Evolutionary conservation across 1,140 invertebrate species (phyloP), one percentile per base, ranked within the genome.

Genomic region (Drosophila bocqueti): DNA sequence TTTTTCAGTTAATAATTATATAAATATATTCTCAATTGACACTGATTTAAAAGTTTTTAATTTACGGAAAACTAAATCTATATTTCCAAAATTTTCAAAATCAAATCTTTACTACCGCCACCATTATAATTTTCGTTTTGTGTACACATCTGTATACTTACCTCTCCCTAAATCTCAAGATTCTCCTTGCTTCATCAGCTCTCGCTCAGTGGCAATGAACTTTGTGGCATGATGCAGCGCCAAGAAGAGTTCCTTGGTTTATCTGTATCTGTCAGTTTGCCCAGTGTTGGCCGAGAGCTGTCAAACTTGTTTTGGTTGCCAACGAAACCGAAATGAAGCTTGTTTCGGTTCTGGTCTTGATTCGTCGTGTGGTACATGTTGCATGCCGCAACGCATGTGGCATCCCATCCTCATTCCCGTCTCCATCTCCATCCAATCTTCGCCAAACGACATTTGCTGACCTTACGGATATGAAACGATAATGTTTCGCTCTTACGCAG

Each of bases 311-410:
- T 87, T 84, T 71, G 65, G 29, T 69, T 50, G 65, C 65, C 63
- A 87, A 89, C 65, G 83, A 87, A 87, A 87, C 81, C 74, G 84
- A 87, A 87, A 87, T 81, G 80, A 77, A 80, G 83, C 83, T 81
- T 67, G 71, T 81, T 72, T 38, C 76, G 77, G 64, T 71, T 45
- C 38, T 59, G 57, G 42, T 45, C 34, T 31, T 63, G 66, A 52
- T 38, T 29, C 46, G 24, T 18, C 52, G 45, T 84, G 79, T 66
- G 74, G 65, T 83, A 83, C 81, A 67, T 89, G 81, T 81, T 87
- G 83, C 81, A 75, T 87, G 84, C 84, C 62, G 58, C 83, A 81
- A 74, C 62, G 62, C 83, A 81, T 74, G 76, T 76, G 66, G 72
- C 79, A 83, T 46, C 42, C n/a, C n/a, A 8, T 18, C 1, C 16